phyloP scores from a whole-genome alignment of 2,888 invertebrate species.

The Agriotes lineatus region DNA sequence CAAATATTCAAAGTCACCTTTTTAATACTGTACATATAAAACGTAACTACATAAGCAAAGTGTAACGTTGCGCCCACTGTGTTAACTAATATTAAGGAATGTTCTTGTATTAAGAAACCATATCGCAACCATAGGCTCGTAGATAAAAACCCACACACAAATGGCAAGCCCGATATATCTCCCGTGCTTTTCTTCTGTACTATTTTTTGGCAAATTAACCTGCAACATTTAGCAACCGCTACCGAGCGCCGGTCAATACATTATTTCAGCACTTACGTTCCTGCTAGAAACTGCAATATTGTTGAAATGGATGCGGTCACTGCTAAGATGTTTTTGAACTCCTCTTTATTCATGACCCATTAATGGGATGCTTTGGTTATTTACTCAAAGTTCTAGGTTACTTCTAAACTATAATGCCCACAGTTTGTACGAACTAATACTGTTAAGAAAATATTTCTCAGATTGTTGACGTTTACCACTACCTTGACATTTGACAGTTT shows the following conservation, averaged over 20 bases:
- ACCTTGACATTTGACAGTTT: no score
- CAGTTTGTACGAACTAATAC: background rate
- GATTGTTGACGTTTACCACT: no score
- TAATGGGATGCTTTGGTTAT: background rate
- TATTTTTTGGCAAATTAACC: conserved; percentile 83
- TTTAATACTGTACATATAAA: conserved; percentile 79
- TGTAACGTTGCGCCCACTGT: conserved; percentile 79
- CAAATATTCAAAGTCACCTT: conserved; percentile 66
- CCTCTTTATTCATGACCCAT: conserved; percentile 60
- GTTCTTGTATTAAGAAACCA: conserved; percentile 80
- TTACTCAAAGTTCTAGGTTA: background rate
- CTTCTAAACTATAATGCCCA: background rate
- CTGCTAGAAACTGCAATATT: conserved; percentile 86
- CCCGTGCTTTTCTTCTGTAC: conserved; percentile 80
- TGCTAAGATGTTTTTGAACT: conserved; percentile 67
- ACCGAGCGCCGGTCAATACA: background rate
- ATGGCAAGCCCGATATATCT: conserved; percentile 82
- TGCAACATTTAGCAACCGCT: conserved; percentile 57
- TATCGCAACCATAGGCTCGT: conserved; percentile 86
- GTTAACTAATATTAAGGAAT: conserved; percentile 81
- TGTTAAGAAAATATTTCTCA: background rate
- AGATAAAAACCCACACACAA: conserved; percentile 82
- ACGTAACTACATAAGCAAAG: conserved; percentile 77
- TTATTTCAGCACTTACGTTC: conserved; percentile 76
- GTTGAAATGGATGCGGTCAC: conserved; percentile 81